Percentiles rank a stretch among this genome's conserved stretches.
These are phyloP conservation scores for Trochalopteron elliotii DNA, from an alignment of 2,113 vertebrate species.

Conservation along the genomic window DNA sequence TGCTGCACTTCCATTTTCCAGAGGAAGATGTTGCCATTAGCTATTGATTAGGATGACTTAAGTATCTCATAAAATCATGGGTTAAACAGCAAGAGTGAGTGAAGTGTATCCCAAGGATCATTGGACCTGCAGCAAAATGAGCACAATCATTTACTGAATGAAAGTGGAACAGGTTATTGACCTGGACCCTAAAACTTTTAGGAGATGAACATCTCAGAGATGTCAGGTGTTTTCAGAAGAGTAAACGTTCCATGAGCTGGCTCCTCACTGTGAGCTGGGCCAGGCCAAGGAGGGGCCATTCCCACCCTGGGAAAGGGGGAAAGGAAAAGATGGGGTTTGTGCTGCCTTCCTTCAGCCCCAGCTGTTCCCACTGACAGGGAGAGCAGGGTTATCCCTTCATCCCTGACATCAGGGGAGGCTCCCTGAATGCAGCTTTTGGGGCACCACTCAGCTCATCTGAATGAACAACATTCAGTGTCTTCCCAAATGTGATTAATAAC, in stretches of 20 bases:
- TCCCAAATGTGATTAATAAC: accelerated
- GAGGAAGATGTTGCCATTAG: background rate
- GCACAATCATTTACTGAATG: background rate
- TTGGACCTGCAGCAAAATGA: background rate
- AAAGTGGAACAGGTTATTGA: background rate
- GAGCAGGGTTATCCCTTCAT: background rate
- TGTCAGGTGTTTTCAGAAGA: background rate
- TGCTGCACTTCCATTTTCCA: background rate
- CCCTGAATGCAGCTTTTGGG: background rate
- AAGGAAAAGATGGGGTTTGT: background rate
- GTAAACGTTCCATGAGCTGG: background rate
- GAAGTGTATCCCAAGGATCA: background rate
- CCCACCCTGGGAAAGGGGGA: background rate
- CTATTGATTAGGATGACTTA: background rate
- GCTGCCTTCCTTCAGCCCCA: background rate
- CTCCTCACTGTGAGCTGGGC: background rate
- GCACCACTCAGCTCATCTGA: background rate
- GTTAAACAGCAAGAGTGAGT: background rate
- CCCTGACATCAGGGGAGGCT: background rate
- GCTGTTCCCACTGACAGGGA: accelerated
- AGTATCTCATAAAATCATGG: background rate
- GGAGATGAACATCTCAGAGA: background rate
- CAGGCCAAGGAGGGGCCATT: background rate
- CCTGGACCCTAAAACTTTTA: background rate
- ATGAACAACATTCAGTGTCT: background rate